Evolutionary conservation across 2,888 invertebrate species (phyloP), one percentile per base, ranked within the genome.

Genomic region (Dioctria linearis): DNA sequence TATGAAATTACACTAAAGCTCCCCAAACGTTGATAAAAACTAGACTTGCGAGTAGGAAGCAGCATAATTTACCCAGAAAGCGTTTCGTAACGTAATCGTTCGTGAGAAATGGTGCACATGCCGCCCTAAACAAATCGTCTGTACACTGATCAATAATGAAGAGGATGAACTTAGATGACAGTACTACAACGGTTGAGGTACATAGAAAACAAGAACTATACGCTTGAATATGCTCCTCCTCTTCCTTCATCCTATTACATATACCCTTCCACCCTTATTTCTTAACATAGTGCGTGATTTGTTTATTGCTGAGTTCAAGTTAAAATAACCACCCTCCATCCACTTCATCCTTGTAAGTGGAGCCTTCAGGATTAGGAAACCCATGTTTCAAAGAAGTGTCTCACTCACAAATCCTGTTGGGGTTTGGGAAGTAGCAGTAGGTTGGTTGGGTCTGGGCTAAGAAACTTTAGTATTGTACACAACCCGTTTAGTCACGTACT

Each of bases 401-500:
- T 54, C 40, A n/a, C 40, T n/a, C 13, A 6, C 37, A 39, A 40
- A 73, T 49, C 25, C 73, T n/a, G 25, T 25, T 25, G 25, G 25
- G 25, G 25, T 25, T 25, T 25, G 25, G 6, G 25, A 5, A n/a
- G 61, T 8, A 57, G 57, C 1, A 13, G 40, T 37, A n/a, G 71
- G 25, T 25, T 25, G 25, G 25, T 25, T 25, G 25, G 25, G 25
- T 25, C 25, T 25, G 25, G 25, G 25, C 25, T 25, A 57, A 5
- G 43, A 57, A 57, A 9, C 59, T 59, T 73, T 42, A 73, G 57
- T 73, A 59, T 59, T 59, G 73, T 54, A 59, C 73, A 73, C 73
- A 73, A 73, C 57, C 73, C 73, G 73, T 73, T 73, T 73, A 73
- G 73, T 73, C 73, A 73, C 73, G 73, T 73, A 73, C 42, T 73